Evolutionary conservation across 2,888 invertebrate genomes (phyloP), one percentile per base, ranked within the genome.

Genomic region (Pristionchus maxplancki): DNA sequence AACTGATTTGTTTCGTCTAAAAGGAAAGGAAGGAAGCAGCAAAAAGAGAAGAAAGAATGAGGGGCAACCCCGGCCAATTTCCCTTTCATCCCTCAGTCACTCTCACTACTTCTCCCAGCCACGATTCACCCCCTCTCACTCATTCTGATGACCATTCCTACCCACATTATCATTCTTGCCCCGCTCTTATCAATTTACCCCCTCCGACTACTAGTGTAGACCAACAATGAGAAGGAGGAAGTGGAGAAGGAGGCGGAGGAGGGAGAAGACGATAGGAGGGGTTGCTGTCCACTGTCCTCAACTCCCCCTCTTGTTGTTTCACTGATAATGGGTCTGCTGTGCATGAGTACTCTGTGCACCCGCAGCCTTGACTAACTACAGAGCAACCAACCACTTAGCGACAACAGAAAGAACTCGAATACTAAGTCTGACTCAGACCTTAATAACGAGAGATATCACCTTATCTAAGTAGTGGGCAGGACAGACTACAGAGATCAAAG

Each of bases 121-220:
- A 71, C 37, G 71, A 37, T 64, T 64, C 17, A 15, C 11, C 34
- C 64, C 71, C 37, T 37, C 37, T 71, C 67, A 15, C 67, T 67
- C 34, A 71, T 71, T 71, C 71, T 71, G 71, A 71, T 71, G 71
- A 37, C 71, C 71, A 71, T 58, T 58, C n/a, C 58, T n/a, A 58
- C 71, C 37, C 71, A 37, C 37, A 71, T 71, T 71, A 71, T 71
- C 71, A 71, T 71, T 71, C 71, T 71, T 71, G 58, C 58, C 58
- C 53, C 9, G 4, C 24, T 71, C 71, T 71, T 71, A 71, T 71
- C 71, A 71, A 71, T 71, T 71, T 37, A 71, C 34, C 71, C 71
- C 71, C 71, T 37, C 64, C 71, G 71, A 71, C 71, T 71, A 71
- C 71, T 71, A 71, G 71, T 71, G 71, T 71, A 71, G 71, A 71